These are phyloP conservation scores for Drosophila punjabiensis DNA, from an alignment of 1,140 invertebrate genomes.

Conservation along the genomic window DNA sequence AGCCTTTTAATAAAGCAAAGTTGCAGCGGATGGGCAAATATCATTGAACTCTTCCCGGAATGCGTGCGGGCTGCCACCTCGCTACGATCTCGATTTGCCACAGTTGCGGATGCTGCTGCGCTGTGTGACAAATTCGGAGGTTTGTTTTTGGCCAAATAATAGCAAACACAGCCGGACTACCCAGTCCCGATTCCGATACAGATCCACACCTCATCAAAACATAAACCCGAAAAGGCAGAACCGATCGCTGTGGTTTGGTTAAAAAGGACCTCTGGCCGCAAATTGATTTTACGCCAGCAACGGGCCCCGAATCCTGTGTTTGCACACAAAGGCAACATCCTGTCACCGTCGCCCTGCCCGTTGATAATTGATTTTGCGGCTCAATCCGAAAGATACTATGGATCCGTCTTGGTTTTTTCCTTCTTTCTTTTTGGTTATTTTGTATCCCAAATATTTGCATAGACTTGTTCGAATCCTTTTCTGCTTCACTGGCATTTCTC, in stretches of 20 bases:
- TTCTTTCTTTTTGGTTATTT: constrained; percentile 12
- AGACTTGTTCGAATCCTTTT: constrained; percentile 71
- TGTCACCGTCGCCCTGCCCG: constrained; percentile 51
- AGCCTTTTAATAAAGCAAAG: constrained; percentile 85
- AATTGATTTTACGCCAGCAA: constrained; percentile 81
- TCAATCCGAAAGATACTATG: constrained; percentile 49
- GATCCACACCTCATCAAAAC: constrained; percentile 70
- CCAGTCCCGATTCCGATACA: constrained; percentile 37
- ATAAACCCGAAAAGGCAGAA: constrained; percentile 48
- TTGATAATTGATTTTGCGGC: constrained; percentile 85
- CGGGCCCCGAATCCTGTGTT: constrained; percentile 62
- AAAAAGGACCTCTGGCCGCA: constrained; percentile 46
- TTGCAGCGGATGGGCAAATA: constrained; percentile 59
- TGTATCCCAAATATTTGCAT: constrained; percentile 72
- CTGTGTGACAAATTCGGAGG: constrained; percentile 72
- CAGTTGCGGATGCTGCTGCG: constrained; percentile 34
- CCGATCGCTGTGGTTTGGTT: constrained; percentile 70
- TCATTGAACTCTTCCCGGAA: constrained; percentile 78
- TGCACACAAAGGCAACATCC: constrained; percentile 71
- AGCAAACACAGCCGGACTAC: constrained; percentile 36
- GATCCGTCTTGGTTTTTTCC: constrained; percentile 1
- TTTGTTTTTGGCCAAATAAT: constrained; percentile 64
- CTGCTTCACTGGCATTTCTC: constrained; percentile 46
- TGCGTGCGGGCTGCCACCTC: constrained; percentile 51
- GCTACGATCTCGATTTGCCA: constrained; percentile 52